Conservation (phyloP, 35 echinoderm and acorn worm species). For the Patiria miniata region DNA sequence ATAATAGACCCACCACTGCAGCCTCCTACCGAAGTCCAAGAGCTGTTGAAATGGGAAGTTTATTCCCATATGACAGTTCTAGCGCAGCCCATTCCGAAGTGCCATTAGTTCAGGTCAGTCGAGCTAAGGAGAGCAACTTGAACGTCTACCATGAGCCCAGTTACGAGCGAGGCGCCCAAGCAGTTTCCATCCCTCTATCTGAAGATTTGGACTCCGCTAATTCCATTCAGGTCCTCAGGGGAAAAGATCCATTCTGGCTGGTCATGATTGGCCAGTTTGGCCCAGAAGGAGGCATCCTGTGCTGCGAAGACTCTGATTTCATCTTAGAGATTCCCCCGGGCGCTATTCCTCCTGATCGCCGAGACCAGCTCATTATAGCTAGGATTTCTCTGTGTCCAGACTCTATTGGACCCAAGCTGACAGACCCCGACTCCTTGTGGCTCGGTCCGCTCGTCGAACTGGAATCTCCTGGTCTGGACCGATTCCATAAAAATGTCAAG, state of each 20-base stretch:
- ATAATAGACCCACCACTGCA: no score
- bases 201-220: no score
- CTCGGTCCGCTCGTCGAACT: conserved; percentile 38
- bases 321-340: conserved; percentile 42
- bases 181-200: no score
- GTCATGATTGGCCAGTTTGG: conserved; percentile 33
- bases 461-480: conserved; percentile 27
- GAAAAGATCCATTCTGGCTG: conserved; percentile 42
- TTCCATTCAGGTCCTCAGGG: neutral
- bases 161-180: no score
- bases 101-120: no score
- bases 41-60: no score
- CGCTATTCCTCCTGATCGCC: conserved; percentile 7
- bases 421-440: conserved; percentile 1
- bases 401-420: neutral
- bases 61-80: no score
- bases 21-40: no score
- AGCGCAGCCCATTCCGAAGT: no score
- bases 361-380: conserved; percentile 13
- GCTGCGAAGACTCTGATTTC: conserved; percentile 44
- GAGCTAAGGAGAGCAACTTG: no score
- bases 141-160: no score
- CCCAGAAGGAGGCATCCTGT: conserved; percentile 23
- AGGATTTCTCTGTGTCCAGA: neutral
- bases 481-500: neutral